Evolutionary conservation across 2,888 invertebrate species (phyloP), one percentile per base, ranked within the genome.

Genomic region (Pandemis corylana): DNA sequence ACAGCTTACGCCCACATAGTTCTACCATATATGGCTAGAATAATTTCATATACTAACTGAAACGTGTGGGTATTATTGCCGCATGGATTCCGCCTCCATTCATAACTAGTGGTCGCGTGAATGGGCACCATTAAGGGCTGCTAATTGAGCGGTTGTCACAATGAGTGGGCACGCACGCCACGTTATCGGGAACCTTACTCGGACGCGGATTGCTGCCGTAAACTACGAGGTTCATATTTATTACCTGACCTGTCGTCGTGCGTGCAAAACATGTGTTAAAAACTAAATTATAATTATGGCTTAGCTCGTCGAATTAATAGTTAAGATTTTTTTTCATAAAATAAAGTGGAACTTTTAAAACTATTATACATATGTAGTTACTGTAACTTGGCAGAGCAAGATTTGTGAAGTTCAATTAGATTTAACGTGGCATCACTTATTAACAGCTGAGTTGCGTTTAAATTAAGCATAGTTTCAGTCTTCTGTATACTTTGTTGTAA

Each of bases 51-150:
- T 64, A 59, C 56, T 63, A 20, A 20, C 64, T 41, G 67, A 64
- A 68, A 63, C 68, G 64, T 73, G 65, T 69, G 44, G 59, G 65
- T 61, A 70, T 74, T 74, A 61, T 51, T 65, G 42, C 36, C 51
- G 15, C 64, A 72, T 56, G 56, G 59, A 69, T 74, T 68, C 72
- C 68, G 65, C 65, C 65, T 74, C 56, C 75, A 71, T 75, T 75
- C 71, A 75, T 68, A 61, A 78, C 75, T 28, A 51, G 51, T 59
- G 78, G 80, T 91, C 83, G 91, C 90, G 87, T 92, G 90, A 91
- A 90, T 89, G 87, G 82, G 78, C 77, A 79, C 88, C 85, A 90
- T 91, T 91, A 90, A 88, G 89, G 91, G 90, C 86, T 88, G 86
- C 85, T 92, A 90, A 93, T 91, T 91, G 89, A 85, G 83, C 82